Conservation (phyloP, 2,113 vertebrate genomes). For the Castor canadensis region DNA sequence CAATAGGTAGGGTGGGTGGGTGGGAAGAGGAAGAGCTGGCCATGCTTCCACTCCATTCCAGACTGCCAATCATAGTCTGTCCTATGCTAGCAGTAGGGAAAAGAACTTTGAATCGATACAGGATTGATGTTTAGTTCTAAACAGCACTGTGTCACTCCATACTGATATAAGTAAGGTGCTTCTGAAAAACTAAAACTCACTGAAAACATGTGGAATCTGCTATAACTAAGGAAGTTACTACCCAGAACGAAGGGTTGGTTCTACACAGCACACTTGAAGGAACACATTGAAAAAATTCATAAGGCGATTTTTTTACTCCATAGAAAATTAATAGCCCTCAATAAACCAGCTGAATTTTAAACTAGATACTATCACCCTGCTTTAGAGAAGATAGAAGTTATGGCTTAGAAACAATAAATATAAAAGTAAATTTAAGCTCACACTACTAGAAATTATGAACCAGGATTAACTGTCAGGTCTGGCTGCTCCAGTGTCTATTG, state of each 20-base stretch:
- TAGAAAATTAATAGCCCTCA: neutral
- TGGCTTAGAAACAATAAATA: neutral
- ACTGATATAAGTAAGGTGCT: neutral
- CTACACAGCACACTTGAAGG: neutral
- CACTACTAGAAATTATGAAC: neutral
- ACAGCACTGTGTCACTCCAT: neutral
- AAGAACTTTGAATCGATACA: neutral
- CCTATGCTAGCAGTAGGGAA: neutral
- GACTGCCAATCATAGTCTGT: neutral
- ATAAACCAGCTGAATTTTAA: slow-evolving; percentile 17
- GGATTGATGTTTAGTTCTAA: neutral
- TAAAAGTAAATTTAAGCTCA: neutral
- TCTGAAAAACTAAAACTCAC: neutral
- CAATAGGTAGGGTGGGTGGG: neutral
- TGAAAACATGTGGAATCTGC: neutral
- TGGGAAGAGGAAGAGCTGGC: neutral
- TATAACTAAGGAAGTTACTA: neutral
- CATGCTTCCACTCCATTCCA: neutral
- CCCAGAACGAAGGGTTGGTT: neutral
- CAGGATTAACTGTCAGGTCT: neutral
- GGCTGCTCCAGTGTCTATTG: neutral
- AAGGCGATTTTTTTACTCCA: neutral
- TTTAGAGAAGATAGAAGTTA: slow-evolving; percentile 24
- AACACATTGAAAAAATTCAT: neutral
- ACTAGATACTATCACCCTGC: neutral